phyloP scores from a whole-genome alignment of 2,888 invertebrate species.

The Hetaerina titia region DNA sequence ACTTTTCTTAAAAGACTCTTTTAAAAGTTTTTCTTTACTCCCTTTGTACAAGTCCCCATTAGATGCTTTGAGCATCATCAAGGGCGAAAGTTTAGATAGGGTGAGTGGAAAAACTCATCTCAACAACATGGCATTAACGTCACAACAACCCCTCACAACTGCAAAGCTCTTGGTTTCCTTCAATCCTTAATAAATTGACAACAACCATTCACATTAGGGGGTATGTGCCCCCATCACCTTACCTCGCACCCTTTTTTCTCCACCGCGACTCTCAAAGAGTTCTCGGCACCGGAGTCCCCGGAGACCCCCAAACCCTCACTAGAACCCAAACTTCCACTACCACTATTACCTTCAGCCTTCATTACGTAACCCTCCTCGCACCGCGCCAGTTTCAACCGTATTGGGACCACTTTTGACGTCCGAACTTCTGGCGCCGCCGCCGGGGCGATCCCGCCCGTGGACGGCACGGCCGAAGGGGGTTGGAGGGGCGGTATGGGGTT shows the following conservation, averaged over 20 bases:
- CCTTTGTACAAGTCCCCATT: slow-evolving; percentile 74
- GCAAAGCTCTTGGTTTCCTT: slow-evolving; percentile 61
- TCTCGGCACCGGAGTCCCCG: slow-evolving; percentile 71
- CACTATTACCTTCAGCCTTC: slow-evolving; percentile 75
- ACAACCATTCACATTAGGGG: slow-evolving; percentile 74
- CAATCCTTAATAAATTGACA: slow-evolving; percentile 69
- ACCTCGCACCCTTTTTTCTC: slow-evolving; percentile 88
- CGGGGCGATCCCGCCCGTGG: slow-evolving; percentile 59
- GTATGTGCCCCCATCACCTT: slow-evolving; percentile 85
- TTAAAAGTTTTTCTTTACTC: slow-evolving; percentile 75
- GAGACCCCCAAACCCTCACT: slow-evolving; percentile 65
- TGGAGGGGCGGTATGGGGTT: slow-evolving; percentile 41
- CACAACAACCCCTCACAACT: slow-evolving; percentile 64
- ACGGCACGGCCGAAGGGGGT: slow-evolving; percentile 67
- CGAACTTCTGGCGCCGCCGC: slow-evolving; percentile 77
- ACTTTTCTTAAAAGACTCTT: slow-evolving; percentile 72
- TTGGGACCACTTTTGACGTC: slow-evolving; percentile 84
- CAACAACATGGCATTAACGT: slow-evolving; percentile 66
- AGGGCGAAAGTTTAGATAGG: slow-evolving; percentile 61
- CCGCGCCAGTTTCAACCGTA: slow-evolving; percentile 90
- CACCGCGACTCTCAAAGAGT: slow-evolving; percentile 73
- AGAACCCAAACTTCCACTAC: slow-evolving; percentile 70
- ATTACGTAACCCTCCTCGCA: slow-evolving; percentile 86
- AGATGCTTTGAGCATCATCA: slow-evolving; percentile 54
- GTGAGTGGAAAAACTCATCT: slow-evolving; percentile 56